Evolutionary conservation across 1,140 invertebrate species (phyloP), one percentile per base, ranked within the genome.

Genomic region (Bombus pyrosoma): DNA sequence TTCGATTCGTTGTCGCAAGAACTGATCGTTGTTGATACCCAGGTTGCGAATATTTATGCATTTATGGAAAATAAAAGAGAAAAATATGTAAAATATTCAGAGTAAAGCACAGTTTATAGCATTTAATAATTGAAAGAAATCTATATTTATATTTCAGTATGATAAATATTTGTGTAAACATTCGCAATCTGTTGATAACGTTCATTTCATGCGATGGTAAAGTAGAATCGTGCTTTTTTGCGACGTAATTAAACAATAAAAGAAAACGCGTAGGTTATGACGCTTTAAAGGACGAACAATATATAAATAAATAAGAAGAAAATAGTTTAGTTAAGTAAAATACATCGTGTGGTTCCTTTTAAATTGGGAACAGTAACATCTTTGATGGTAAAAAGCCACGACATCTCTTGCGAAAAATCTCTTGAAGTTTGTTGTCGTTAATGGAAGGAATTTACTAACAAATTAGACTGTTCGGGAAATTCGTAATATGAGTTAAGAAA

Each of bases 231-330:
- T 81, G 64, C n/a, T 28, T n/a, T 25, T 59, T 9, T 2, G 1
- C 69, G 25, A 25, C 22, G 25, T 28, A 39, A 34, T 68, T 37
- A 74, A 72, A 22, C 18, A 62, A 73, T n/a, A 32, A 37, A 3
- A 22, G 43, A n/a, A 41, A 34, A 71, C 69, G 59, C 53, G n/a
- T 25, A 39, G 39, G 25, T 57, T 22, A 15, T 28, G 22, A 43
- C 18, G 34, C 25, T 37, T 75, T 9, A 57, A 76, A 83, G 18
- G 43, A 77, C 6, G 41, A 66, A 83, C n/a, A 43, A 68, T 25
- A 37, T 68, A 77, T 68, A 77, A 77, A 83, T 83, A 83, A 83
- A 77, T 83, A 77, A 68, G 28, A 39, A 57, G 32, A 62, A 28
- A 28, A 47, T 6, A 18, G 28, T 34, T 32, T 57, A 34, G 13